Evolutionary conservation across 2,113 vertebrate species (phyloP).

Genomic region (Halcyon malimbica): DNA sequence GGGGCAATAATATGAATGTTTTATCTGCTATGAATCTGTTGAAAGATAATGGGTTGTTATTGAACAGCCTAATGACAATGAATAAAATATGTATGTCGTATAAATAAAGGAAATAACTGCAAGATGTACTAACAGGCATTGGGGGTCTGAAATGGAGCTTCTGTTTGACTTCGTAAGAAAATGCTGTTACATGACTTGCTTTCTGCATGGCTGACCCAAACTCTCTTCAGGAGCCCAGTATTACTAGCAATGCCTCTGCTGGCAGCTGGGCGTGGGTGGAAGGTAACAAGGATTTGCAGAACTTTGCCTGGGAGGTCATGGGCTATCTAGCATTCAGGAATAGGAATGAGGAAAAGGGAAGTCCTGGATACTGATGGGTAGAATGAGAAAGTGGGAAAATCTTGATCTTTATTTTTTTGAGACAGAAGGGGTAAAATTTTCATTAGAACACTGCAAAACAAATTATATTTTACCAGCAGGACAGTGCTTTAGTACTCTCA

Average conservation of each 20-base stretch:
- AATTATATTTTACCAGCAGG: constrained; percentile 58
- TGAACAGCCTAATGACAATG: constrained; percentile 27
- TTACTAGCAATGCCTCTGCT: neutral
- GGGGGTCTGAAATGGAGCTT: neutral
- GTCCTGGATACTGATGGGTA: neutral
- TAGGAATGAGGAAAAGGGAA: neutral
- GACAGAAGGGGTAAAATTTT: constrained; percentile 30
- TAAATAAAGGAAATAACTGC: constrained; percentile 14
- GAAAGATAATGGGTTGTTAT: constrained; percentile 36
- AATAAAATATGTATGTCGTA: constrained; percentile 46
- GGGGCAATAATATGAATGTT: constrained; percentile 32
- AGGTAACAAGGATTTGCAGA: neutral
- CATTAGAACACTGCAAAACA: constrained; percentile 22
- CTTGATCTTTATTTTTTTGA: neutral
- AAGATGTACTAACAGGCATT: neutral
- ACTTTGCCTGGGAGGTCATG: neutral
- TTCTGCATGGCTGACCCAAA: neutral
- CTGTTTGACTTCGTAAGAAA: neutral
- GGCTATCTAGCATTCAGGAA: neutral
- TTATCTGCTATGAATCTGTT: constrained; percentile 37
- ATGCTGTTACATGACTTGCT: neutral
- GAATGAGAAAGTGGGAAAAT: neutral
- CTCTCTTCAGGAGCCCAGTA: neutral
- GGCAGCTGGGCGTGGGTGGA: neutral
- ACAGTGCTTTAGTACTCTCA: constrained; percentile 47